Percentiles rank a stretch among this genome's conserved stretches.
Evolutionary conservation across 2,888 invertebrate species (phyloP).

Genomic region (Lochmaea capreae): DNA sequence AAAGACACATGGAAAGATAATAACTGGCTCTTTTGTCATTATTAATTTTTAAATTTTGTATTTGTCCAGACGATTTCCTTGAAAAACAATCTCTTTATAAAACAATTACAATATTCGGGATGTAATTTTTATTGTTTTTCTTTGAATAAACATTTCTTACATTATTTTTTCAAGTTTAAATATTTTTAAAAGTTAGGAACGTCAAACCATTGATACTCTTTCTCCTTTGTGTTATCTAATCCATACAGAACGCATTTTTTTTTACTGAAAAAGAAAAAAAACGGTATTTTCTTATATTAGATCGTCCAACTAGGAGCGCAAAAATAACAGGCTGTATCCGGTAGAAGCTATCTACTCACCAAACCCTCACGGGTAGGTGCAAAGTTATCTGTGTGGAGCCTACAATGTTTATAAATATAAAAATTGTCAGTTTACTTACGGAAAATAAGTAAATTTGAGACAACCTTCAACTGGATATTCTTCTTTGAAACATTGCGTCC

Average conservation of each 20-base stretch:
- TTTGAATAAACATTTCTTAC: constrained; percentile 28
- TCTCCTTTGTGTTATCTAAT: constrained; percentile 61
- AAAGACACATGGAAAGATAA: constrained; percentile 36
- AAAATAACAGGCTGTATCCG: too few relatives aligned
- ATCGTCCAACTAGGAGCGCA: too few relatives aligned
- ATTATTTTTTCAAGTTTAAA: background rate
- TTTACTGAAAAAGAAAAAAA: constrained; percentile 46
- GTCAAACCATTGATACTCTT: constrained; percentile 71
- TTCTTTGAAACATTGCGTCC: constrained; percentile 71
- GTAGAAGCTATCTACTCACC: constrained; percentile 34
- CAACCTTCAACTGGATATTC: constrained; percentile 71
- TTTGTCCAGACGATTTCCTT: constrained; percentile 4
- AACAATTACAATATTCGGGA: background rate
- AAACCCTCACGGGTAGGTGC: constrained; percentile 44
- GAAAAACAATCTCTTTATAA: too few relatives aligned
- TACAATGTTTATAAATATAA: too few relatives aligned
- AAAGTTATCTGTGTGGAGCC: too few relatives aligned
- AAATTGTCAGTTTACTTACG: constrained; percentile 66
- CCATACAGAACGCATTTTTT: constrained; percentile 66
- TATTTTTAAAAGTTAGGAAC: constrained; percentile 64
- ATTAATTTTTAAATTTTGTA: constrained; percentile 18
- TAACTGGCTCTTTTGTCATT: background rate
- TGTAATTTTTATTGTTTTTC: background rate
- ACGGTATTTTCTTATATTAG: background rate
- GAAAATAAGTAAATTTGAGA: constrained; percentile 59